Evolutionary conservation across 2,888 invertebrate genomes (phyloP).

Genomic region (Amphipoea oculea): DNA sequence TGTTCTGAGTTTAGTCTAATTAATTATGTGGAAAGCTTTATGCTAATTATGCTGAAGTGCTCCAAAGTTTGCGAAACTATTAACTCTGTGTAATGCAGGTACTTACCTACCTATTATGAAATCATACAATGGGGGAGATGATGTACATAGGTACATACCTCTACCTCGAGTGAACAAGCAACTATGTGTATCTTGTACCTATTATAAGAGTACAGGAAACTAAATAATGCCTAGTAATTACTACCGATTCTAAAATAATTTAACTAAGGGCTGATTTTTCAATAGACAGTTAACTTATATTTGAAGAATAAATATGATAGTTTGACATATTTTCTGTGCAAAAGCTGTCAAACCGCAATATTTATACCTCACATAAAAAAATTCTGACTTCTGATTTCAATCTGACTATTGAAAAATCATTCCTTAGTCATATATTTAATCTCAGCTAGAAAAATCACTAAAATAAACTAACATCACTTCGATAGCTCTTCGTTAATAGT

Average conservation of each 20-base stretch:
- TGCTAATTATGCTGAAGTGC: conserved; percentile 16
- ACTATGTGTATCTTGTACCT: background rate
- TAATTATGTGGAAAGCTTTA: conserved; percentile 14
- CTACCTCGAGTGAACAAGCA: background rate
- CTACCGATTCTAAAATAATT: background rate
- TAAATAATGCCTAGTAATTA: background rate
- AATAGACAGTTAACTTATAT: background rate
- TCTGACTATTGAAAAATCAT: background rate
- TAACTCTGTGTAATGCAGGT: background rate
- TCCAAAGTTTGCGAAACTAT: conserved; percentile 32
- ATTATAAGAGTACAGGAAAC: background rate
- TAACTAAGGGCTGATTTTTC: background rate
- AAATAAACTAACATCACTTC: background rate
- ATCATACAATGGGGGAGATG: background rate
- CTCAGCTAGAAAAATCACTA: too few species aligned
- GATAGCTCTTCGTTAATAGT: background rate
- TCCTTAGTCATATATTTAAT: background rate
- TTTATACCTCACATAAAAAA: background rate
- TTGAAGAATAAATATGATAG: background rate
- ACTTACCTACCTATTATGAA: conserved; percentile 3
- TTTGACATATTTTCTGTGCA: background rate
- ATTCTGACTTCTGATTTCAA: background rate
- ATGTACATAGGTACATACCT: background rate
- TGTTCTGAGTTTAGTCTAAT: conserved; percentile 3
- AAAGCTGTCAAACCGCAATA: background rate